Base-by-base conservation (phyloP, 2,888 invertebrate genomes). In the Trichopoda pennipes region DNA sequence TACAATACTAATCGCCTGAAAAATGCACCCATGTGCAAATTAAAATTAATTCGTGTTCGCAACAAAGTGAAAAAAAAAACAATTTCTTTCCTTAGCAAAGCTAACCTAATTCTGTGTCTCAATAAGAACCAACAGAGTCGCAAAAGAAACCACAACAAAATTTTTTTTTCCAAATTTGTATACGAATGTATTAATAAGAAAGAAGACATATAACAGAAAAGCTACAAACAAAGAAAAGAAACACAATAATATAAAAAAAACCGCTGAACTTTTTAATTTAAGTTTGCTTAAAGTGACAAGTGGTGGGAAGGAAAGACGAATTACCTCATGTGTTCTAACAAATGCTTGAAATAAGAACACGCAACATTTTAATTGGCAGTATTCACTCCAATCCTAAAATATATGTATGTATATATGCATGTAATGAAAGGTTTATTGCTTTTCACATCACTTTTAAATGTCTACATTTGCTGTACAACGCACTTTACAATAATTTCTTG, bases 151-250 rank as follows among this genome's bases (percentile, higher is more conserved):
- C 53, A 60, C 51, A 49, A 64, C 17, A 42, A 58, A 42, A 75
- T 49, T 66, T 47, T n/a, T 66, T 58, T 60, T 12, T 56, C 32
- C 42, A 68, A 58, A 68, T 23, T 58, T 74, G 63, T 63, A 68
- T 32, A 56, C 51, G 8, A 69, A 74, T 70, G 70, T 70, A 64
- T 80, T 80, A 69, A 69, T 58, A 61, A 56, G 21, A 42, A 28
- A 28, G 6, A 28, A 28, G 28, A 28, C 28, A 3, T n/a, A 32
- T 8, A 3, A 10, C 35, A 35, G 8, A 35, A 38, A 38, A 38
- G 12, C 38, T 12, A 38, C 2, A 38, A 38, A 38, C 38, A 38
- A 38, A 38, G 38, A 12, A 38, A 38, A 38, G 38, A 12, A 10
- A 12, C 12, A 38, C 12, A 38, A 38, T 38, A 38, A 38, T 12